Conservation (phyloP, 2,888 invertebrate species). For the Proisotoma minuta region DNA sequence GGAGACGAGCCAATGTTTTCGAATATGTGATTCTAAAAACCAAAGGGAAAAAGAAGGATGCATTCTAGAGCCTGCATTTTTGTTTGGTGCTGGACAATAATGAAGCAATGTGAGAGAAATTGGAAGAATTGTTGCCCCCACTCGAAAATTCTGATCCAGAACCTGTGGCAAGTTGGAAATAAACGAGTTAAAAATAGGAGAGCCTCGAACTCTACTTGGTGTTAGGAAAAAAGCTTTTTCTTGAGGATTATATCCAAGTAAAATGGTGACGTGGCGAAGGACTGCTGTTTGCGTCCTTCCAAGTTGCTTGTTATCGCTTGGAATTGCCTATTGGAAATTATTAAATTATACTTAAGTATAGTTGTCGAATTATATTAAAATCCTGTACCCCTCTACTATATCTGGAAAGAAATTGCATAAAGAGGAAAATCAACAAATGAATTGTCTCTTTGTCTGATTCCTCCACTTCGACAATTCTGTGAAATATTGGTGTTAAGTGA, state of each 20-base stretch:
- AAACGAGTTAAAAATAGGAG: slow-evolving; percentile 94
- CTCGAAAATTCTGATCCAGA: slow-evolving; percentile 89
- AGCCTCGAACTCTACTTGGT: slow-evolving; percentile 77
- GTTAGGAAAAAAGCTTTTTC: slow-evolving; percentile 89
- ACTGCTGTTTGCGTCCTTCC: slow-evolving; percentile 80
- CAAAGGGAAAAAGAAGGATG: slow-evolving; percentile 76
- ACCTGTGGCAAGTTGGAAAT: slow-evolving; percentile 88
- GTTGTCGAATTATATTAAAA: slow-evolving; percentile 7
- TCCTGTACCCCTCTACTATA: slow-evolving; percentile 40
- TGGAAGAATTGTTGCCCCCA: slow-evolving; percentile 83
- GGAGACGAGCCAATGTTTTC: slow-evolving; percentile 89
- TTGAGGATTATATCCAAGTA: slow-evolving; percentile 86
- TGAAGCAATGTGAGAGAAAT: slow-evolving; percentile 74
- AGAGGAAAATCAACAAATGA: slow-evolving; percentile 85
- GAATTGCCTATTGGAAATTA: slow-evolving; percentile 61
- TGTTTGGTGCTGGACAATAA: slow-evolving; percentile 71
- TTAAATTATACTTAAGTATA: not conserved
- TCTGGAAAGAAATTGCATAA: slow-evolving; percentile 91
- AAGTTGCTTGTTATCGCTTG: slow-evolving; percentile 76
- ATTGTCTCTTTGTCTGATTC: slow-evolving; percentile 94
- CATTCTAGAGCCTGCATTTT: slow-evolving; percentile 56
- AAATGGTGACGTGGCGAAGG: slow-evolving; percentile 80
- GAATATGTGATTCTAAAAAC: slow-evolving; percentile 76
- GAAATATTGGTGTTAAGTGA: slow-evolving; percentile 70
- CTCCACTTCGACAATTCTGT: slow-evolving; percentile 85